Percentiles rank a stretch among this genome's conserved stretches.
Evolutionary conservation across 2,797 vertebrate species (phyloP).

Genomic region (Takifugu ocellatus): DNA sequence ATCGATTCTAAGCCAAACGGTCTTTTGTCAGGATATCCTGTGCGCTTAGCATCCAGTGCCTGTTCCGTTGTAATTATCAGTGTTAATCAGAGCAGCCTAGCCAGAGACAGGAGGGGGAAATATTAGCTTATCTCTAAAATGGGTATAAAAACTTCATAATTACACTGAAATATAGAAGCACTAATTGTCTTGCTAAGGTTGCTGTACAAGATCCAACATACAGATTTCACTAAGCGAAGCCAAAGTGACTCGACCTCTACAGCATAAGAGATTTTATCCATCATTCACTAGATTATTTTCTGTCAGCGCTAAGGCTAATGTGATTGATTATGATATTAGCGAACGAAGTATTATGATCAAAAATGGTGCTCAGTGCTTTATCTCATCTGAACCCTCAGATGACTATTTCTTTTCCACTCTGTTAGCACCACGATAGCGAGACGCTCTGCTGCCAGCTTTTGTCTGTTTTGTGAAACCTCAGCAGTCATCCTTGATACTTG

Average conservation of each 20-base stretch:
- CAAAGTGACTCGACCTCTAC: constrained; percentile 32
- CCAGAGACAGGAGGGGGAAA: too few species aligned
- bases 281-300: constrained; percentile 50
- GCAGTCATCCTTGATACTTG: constrained; percentile 23
- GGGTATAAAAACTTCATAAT: too few species aligned
- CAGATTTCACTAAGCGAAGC: constrained; percentile 28
- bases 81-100: too few species aligned
- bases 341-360: constrained; percentile 54
- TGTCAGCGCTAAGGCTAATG: constrained; percentile 51
- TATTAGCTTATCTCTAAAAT: too few species aligned
- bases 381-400: constrained; percentile 41
- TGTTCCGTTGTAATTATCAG: too few species aligned
- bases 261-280: constrained; percentile 53
- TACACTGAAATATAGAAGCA: too few species aligned
- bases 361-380: constrained; percentile 28
- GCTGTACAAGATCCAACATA: not conserved
- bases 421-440: constrained; percentile 41
- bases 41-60: too few species aligned
- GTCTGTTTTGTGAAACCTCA: not conserved
- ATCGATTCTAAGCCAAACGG: too few species aligned
- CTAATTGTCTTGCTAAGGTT: too few species aligned
- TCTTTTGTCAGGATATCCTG: too few species aligned
- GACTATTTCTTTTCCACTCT: constrained; percentile 55
- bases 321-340: constrained; percentile 66
- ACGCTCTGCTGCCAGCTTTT: constrained; percentile 9